Percentiles rank a stretch among this genome's conserved stretches.
Evolutionary conservation across 2,888 invertebrate genomes (phyloP).

Genomic region (Dorcus parallelipipedus): DNA sequence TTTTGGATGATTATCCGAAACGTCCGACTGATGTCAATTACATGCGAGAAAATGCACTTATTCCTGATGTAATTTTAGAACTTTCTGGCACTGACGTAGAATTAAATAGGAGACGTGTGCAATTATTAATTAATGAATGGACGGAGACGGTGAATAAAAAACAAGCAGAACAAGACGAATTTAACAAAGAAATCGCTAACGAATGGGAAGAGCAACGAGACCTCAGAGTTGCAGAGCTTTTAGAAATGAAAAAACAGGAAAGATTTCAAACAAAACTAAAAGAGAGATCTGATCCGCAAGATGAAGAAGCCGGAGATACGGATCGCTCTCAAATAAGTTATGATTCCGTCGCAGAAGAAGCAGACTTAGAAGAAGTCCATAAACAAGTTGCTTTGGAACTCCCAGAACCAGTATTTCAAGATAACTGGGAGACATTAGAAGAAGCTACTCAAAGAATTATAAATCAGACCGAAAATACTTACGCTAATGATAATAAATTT

Average conservation of each 20-base stretch:
- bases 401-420: constrained; percentile 52
- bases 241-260: constrained; percentile 36
- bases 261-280: constrained; percentile 33
- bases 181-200: constrained; percentile 21
- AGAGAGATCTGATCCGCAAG: constrained; percentile 16
- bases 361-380: constrained; percentile 51
- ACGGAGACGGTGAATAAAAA: constrained; percentile 40
- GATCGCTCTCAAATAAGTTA: constrained; percentile 36
- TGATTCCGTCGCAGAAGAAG: constrained; percentile 52
- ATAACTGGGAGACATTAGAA: constrained; percentile 52
- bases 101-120: constrained; percentile 31
- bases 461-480: constrained; percentile 48
- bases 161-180: constrained; percentile 26
- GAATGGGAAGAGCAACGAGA: constrained; percentile 36
- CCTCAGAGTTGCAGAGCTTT: constrained; percentile 32
- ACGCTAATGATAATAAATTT: constrained; percentile 50
- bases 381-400: constrained; percentile 39
- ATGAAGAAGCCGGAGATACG: constrained; percentile 20
- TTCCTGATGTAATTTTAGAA: constrained; percentile 60
- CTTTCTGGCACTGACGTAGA: constrained; percentile 42
- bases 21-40: constrained; percentile 54
- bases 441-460: constrained; percentile 51
- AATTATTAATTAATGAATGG: constrained; percentile 32
- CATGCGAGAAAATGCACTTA: constrained; percentile 51
- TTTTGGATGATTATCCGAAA: constrained; percentile 63